Percentiles rank a stretch among this genome's conserved stretches.
phyloP scores from a whole-genome alignment of 2,888 invertebrate genomes.

The Lapara coniferarum region DNA sequence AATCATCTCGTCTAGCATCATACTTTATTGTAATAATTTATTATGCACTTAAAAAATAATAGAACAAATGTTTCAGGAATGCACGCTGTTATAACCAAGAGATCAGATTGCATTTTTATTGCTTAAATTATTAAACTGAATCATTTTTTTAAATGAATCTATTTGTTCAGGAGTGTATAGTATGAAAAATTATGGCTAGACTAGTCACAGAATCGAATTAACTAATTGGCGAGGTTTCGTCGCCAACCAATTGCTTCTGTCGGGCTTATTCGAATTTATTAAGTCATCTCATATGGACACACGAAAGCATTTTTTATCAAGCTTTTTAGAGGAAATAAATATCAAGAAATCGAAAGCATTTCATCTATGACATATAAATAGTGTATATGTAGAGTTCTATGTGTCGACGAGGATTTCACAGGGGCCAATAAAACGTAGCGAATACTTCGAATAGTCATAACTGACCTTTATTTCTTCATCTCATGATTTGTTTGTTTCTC shows the following conservation, averaged over 20 bases:
- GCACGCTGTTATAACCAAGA: not conserved
- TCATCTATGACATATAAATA: no score
- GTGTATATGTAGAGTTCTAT: no score
- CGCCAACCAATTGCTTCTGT: constrained; percentile 67
- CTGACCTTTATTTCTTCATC: no score
- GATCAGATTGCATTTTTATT: constrained; percentile 26
- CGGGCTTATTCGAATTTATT: constrained; percentile 64
- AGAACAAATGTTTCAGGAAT: constrained; percentile 10
- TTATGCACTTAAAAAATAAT: constrained; percentile 2
- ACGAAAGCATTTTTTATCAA: constrained; percentile 40
- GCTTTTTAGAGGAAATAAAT: not conserved
- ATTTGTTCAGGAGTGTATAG: constrained; percentile 9
- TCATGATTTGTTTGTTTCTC: no score
- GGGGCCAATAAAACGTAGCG: no score
- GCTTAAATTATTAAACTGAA: constrained; percentile 19
- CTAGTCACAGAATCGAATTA: constrained; percentile 57
- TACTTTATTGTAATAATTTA: not conserved
- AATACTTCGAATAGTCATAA: no score
- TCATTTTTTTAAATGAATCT: constrained; percentile 3
- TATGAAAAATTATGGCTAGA: constrained; percentile 29
- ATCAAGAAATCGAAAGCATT: no score
- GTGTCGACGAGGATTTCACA: no score
- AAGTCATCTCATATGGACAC: constrained; percentile 43
- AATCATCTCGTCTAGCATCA: not conserved
- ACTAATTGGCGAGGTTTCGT: constrained; percentile 69